These are phyloP conservation scores for Oxyruncus cristatus DNA, from an alignment of 2,113 vertebrate genomes.

Conservation along the genomic window DNA sequence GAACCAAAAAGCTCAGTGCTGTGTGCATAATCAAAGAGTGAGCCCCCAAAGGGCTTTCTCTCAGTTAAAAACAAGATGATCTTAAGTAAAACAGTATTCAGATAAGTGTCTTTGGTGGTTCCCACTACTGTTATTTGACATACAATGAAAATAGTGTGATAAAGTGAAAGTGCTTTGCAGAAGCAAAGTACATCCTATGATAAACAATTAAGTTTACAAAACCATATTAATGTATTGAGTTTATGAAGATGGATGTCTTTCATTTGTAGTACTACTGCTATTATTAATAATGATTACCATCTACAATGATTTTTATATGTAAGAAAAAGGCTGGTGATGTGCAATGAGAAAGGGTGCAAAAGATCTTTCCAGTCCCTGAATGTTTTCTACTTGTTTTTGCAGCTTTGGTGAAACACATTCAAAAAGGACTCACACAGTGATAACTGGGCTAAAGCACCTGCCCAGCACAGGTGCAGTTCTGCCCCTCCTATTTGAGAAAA, in stretches of 20 bases:
- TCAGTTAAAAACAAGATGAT: neutral
- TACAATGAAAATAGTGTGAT: neutral
- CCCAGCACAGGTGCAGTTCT: neutral
- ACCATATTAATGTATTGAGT: neutral
- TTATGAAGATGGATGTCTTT: neutral
- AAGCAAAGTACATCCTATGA: neutral
- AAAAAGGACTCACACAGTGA: neutral
- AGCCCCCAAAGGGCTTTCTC: neutral
- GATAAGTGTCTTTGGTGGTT: neutral
- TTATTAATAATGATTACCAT: neutral
- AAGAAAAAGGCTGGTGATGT: neutral
- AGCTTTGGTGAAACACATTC: neutral
- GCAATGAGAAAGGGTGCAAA: neutral
- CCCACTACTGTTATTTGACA: neutral
- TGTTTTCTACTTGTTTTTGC: neutral
- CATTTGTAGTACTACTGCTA: neutral
- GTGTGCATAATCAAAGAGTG: neutral
- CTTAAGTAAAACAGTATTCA: neutral
- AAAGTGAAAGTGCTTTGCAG: neutral
- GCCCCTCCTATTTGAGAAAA: neutral
- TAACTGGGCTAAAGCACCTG: neutral
- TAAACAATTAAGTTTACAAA: neutral
- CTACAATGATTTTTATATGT: neutral
- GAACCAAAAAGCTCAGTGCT: neutral
- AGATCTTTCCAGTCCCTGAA: neutral